Conservation (phyloP, 2,797 vertebrate species). For the Periparus ater region DNA sequence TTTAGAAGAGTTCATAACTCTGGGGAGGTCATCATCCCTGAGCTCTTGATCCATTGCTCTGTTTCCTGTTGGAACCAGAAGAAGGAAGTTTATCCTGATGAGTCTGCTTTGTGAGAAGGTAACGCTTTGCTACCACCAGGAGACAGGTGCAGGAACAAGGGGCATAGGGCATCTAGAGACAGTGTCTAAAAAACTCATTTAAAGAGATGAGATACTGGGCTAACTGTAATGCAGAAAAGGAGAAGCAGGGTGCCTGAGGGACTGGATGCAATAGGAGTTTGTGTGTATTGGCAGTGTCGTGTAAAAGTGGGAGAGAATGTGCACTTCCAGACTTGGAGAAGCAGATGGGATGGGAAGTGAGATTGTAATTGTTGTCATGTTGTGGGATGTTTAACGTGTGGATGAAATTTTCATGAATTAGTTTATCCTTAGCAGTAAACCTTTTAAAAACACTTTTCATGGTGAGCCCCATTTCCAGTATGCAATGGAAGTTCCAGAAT, state of each 20-base stretch:
- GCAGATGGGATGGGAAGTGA: not conserved
- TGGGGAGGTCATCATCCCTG: fast-evolving
- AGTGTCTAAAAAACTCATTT: not conserved
- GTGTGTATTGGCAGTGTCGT: not conserved
- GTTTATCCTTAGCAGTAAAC: not conserved
- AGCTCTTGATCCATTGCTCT: not conserved
- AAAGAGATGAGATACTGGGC: not conserved
- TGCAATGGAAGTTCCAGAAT: not conserved
- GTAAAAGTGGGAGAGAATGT: not conserved
- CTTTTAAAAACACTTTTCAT: not conserved
- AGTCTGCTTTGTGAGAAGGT: not conserved
- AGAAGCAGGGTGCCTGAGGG: not conserved
- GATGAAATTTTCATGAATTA: not conserved
- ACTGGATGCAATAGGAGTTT: not conserved
- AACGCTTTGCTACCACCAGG: not conserved
- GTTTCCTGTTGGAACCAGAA: not conserved
- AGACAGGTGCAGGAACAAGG: not conserved
- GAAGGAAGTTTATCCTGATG: not conserved
- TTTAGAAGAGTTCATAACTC: not conserved
- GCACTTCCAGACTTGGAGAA: not conserved
- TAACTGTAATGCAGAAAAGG: not conserved
- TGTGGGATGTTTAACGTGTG: not conserved
- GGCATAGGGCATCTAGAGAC: not conserved
- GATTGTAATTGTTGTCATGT: not conserved
- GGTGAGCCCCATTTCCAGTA: not conserved